Base-by-base conservation (phyloP, 2,113 vertebrate species). In the Hippocampus barbouri region DNA sequence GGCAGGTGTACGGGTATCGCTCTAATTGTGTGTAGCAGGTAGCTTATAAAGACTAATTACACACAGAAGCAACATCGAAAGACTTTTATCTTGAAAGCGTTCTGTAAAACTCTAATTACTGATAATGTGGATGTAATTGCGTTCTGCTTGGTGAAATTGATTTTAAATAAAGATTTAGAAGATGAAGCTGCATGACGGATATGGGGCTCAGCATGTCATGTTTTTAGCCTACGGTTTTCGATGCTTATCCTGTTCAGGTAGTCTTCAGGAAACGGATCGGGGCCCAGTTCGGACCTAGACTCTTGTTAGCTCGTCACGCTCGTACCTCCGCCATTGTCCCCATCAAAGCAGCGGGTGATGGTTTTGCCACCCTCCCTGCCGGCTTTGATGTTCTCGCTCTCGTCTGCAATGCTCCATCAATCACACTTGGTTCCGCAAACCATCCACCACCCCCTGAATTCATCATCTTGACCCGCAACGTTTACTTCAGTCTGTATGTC, bases 101-200 rank as follows among this genome's bases (percentile, higher is more conserved):
- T 79, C 82, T 85, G 80, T 85, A 79, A 85, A 89, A 89, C 83
- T 85, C 81, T 49, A 89, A 91, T 91, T 90, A 90, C 81, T 88
- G 85, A 89, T 89, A 87, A 91, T 87, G 76, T 80, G 82, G 79
- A 70, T 77, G 85, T 89, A 91, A 90, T 91, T 89, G 83, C 80
- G 73, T 80, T 75, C 75, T 79, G 83, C 76, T 34, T 71, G 89
- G 86, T 88, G 82, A 84, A 91, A 84, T 62, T 75, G 69, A 87
- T 74, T 79, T 89, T 84, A 86, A 87, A 85, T 82, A 73, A 64
- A 81, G 78, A 84, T 79, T 84, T 76, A 79, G 65, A 71, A 67
- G 57, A 27, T 25, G 8, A 54, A 54, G 51, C 20, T n/a, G 5
- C 8, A 54, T 54, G 51, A 54, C 20, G 51, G 51, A 54, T 5